Conservation (phyloP, 2,888 invertebrate genomes). For the Acrobasis repandana region DNA sequence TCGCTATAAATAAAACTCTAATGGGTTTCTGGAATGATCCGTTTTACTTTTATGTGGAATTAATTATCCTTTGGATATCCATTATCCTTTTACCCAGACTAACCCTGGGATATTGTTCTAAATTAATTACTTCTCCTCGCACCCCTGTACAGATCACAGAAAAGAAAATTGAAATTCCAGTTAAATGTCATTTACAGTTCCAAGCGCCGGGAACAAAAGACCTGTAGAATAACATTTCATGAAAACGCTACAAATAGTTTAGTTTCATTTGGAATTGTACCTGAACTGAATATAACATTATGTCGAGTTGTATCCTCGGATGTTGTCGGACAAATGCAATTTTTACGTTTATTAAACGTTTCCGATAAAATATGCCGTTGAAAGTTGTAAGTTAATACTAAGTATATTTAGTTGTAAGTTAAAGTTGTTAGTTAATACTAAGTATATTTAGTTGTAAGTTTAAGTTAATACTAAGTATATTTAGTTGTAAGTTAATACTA, state of each 20-base stretch:
- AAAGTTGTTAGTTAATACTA: too few relatives aligned
- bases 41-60: slow-evolving; percentile 10
- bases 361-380: too few relatives aligned
- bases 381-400: too few relatives aligned
- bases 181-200: slow-evolving; percentile 6
- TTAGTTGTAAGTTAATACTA: too few relatives aligned
- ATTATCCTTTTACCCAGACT: slow-evolving; percentile 1
- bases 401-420: too few relatives aligned
- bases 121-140: slow-evolving; percentile 17
- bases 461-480: too few relatives aligned
- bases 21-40: neutral
- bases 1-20: neutral
- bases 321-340: too few relatives aligned
- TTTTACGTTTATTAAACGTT: too few relatives aligned
- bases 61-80: slow-evolving; percentile 10
- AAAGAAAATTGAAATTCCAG: slow-evolving; percentile 10
- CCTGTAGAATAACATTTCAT: neutral
- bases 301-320: too few relatives aligned
- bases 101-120: slow-evolving; percentile 17
- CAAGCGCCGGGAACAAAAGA: neutral
- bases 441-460: too few relatives aligned
- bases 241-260: neutral
- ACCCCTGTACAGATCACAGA: slow-evolving; percentile 6
- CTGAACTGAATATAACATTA: neutral
- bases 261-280: neutral